A percentile compares a stretch with the other conserved stretches of the same genome.
Evolutionary conservation across 2,113 vertebrate species (phyloP).

Genomic region (Phainopepla nitens): DNA sequence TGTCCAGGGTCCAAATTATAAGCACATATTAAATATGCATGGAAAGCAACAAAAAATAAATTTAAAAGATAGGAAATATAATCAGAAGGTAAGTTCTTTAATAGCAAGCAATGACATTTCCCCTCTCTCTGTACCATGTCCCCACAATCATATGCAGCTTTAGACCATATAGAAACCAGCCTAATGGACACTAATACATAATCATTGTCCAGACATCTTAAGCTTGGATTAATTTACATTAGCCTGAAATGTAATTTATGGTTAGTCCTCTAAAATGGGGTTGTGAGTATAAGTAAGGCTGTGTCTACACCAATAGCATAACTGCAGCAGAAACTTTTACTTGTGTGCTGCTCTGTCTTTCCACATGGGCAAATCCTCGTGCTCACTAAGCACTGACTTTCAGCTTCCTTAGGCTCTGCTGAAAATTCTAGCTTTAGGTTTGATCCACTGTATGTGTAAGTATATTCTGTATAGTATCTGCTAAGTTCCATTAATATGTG

Average conservation of each 20-base stretch:
- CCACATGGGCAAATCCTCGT: neutral
- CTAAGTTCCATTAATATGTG: neutral
- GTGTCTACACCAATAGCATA: rapidly evolving
- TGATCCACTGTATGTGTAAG: neutral
- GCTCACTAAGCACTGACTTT: neutral
- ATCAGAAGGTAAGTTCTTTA: neutral
- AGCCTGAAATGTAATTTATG: neutral
- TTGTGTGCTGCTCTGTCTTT: neutral
- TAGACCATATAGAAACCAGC: neutral
- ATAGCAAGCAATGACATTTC: neutral
- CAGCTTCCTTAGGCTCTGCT: neutral
- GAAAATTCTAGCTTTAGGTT: neutral
- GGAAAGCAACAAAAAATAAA: neutral
- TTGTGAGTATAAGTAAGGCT: neutral
- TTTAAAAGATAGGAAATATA: neutral
- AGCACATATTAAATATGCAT: neutral
- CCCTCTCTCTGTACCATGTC: neutral
- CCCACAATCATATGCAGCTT: neutral
- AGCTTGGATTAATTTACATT: neutral
- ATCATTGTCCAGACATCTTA: neutral
- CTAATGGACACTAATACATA: neutral
- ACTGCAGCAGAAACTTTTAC: neutral
- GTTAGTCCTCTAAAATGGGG: neutral
- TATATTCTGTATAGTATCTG: neutral
- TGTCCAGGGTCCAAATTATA: neutral